Base-by-base conservation (phyloP, 2,888 invertebrate genomes). In the Rhimphoctona megacephalus region DNA sequence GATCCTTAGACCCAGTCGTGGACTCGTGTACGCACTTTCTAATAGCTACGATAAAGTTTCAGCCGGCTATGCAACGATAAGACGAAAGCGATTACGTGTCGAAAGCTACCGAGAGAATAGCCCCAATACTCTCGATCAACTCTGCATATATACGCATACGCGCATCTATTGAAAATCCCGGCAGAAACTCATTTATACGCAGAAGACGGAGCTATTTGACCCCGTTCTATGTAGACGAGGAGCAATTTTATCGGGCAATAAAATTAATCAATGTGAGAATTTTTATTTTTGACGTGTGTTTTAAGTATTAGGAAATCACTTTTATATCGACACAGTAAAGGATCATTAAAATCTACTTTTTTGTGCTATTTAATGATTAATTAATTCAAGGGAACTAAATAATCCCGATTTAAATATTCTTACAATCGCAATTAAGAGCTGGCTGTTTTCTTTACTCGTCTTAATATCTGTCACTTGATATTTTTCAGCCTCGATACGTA, bases 1-100 rank as follows among this genome's bases (percentile, higher is more conserved):
- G 52, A 17, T 49, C 74, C 46, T 69, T 78, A 52, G 54, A 22
- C 39, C 43, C 17, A 33, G 11, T n/a, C 66, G 67, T 39, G 33
- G 72, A 64, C 86, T 69, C 73, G 52, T 83, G 80, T 67, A 86
- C 86, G 84, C 86, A 86, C 84, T 86, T 86, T 86, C 81, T 84
- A 86, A 84, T 78, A 69, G 84, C 25, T 1, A 54, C 77, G 84
- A 86, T 84, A 81, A 81, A 86, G 36, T 81, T 57, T 73, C 77
- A 73, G 79, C 36, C 33, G 43, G 61, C 78, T 74, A 77, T 78
- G 80, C 72, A 8, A 46, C 72, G 85, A 86, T 83, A 83, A 86
- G 80, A 66, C 39, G 7, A 49, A 57, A 69, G 66, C 64, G 77
- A 81, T 86, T 81, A 33, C 82, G 57, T 57, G 78, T 74, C 66